Percentiles rank a stretch among this genome's conserved stretches.
Conservation (phyloP, 30 jellyfish, hydroid and myxozoan species). For the Hydractinia echinata region DNA sequence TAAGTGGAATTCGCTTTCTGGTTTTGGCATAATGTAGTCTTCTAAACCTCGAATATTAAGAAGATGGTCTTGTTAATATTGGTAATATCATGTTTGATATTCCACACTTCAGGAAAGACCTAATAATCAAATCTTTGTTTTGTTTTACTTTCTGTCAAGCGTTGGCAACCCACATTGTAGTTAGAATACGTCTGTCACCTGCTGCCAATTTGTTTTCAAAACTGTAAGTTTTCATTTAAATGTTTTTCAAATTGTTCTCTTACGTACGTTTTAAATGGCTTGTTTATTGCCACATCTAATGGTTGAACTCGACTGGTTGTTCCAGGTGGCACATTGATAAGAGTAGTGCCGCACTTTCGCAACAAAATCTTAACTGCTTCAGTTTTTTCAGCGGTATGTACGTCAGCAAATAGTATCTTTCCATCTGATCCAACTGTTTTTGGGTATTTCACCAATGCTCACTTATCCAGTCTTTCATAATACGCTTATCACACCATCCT, state of each 20-base stretch:
- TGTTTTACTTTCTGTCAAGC: neutral
- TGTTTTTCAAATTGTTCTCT: slow-evolving; percentile 13
- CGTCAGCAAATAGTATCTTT: slow-evolving; percentile 11
- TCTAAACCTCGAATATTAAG: no score
- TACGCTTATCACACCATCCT: slow-evolving; percentile 3
- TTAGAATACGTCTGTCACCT: no score
- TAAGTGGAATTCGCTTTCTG: no score
- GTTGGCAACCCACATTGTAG: slow-evolving; percentile 11
- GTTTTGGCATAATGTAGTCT: no score
- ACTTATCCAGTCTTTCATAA: slow-evolving; percentile 7
- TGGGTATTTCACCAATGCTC: slow-evolving; percentile 14
- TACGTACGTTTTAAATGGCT: neutral
- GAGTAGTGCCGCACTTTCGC: neutral
- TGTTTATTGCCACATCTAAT: neutral
- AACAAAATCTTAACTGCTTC: neutral
- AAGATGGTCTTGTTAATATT: no score
- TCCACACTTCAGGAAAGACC: slow-evolving; percentile 24
- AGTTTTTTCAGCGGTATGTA: slow-evolving; percentile 5
- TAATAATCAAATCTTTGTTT: slow-evolving; percentile 6
- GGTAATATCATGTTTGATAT: slow-evolving; percentile 21
- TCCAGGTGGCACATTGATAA: slow-evolving; percentile 4
- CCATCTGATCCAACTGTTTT: slow-evolving; percentile 8
- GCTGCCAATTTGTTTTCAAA: slow-evolving; percentile 18
- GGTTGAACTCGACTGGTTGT: slow-evolving; percentile 12
- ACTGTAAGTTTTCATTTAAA: neutral